Base-by-base conservation (phyloP, 2,797 vertebrate species). In the Loriculus beryllinus region DNA sequence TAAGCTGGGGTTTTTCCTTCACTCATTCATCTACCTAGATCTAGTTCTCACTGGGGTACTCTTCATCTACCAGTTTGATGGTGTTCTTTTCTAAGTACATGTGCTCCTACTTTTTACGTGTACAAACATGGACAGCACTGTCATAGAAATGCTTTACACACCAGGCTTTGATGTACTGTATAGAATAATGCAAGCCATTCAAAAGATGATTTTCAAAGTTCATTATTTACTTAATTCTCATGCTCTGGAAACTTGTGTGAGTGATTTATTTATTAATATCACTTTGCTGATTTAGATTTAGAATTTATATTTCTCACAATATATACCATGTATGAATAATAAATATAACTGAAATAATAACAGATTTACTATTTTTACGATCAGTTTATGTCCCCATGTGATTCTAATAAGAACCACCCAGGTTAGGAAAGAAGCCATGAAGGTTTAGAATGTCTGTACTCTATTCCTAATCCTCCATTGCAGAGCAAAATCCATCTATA, bases 361-460 rank as follows among this genome's bases (percentile, higher is more conserved):
- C 67, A 90, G 72, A 81, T 83, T 91, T 89, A 89, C 69, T 82
- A 48, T 83, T 90, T 95, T 90, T 90, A 91, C 69, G 59, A 86
- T 81, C 43, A 31, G 3, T 94, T 95, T 90, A 80, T 86, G 68
- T 80, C 43, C 12, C 67, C 75, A 70, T 92, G 29, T 92, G 94
- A 94, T 95, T 96, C 56, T 70, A 92, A 79, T 86, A 88, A 83
- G 86, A 95, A 79, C 71, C 95, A 63, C 11, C 25, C 86, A 87
- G 17, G 35, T 57, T 94, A 93, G 86, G 93, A 94, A 91, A 82
- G 91, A 91, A 81, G 63, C 12, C 63, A 92, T 64, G 54, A 92
- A 60, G 43, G 83, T 94, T 94, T 96, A 86, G 89, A 72, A 69
- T 74, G 31, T 87, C 72, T 94, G 54, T 68, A 75, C 31, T 94